phyloP scores from a whole-genome alignment of 2,113 vertebrate species.

The Lepisosteus osseus region DNA sequence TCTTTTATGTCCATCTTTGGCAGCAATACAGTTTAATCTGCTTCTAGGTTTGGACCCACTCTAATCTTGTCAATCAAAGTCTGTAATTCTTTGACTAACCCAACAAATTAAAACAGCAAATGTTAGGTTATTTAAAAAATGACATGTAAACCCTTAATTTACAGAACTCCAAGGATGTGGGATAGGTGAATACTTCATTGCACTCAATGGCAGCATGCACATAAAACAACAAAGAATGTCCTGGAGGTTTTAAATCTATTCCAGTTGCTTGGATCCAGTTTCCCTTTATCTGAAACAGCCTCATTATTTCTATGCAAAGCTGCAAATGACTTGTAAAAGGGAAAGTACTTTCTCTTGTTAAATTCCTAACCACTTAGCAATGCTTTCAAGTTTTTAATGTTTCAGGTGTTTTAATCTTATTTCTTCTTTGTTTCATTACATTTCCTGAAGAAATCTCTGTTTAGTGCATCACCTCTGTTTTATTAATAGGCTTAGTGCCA shows the following conservation, averaged over 20 bases:
- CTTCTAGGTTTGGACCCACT: not conserved
- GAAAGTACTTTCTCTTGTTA: constrained; percentile 24
- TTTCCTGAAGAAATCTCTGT: not conserved
- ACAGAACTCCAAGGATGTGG: constrained; percentile 5
- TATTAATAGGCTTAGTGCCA: not conserved
- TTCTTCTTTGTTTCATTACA: constrained; percentile 1
- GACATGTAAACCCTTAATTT: constrained; percentile 7
- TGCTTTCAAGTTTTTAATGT: constrained; percentile 16
- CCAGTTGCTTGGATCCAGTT: constrained; percentile 26
- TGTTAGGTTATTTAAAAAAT: constrained; percentile 4
- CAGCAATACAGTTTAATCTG: no score
- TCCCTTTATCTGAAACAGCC: constrained; percentile 20
- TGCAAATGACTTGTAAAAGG: constrained; percentile 24
- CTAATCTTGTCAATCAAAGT: no score
- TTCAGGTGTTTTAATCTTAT: constrained; percentile 1
- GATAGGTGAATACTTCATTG: constrained; percentile 26
- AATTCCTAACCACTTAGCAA: constrained; percentile 27
- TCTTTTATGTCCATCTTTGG: no score
- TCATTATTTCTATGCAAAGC: constrained; percentile 31
- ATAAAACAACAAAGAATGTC: constrained; percentile 18
- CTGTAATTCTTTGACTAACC: not conserved
- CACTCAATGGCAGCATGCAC: constrained; percentile 19
- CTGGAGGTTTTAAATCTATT: constrained; percentile 20
- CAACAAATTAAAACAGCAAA: not conserved
- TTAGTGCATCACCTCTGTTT: not conserved